Evolutionary conservation across 2,113 vertebrate species (phyloP), one percentile per base, ranked within the genome.

Genomic region (Micronycteris hirsuta): DNA sequence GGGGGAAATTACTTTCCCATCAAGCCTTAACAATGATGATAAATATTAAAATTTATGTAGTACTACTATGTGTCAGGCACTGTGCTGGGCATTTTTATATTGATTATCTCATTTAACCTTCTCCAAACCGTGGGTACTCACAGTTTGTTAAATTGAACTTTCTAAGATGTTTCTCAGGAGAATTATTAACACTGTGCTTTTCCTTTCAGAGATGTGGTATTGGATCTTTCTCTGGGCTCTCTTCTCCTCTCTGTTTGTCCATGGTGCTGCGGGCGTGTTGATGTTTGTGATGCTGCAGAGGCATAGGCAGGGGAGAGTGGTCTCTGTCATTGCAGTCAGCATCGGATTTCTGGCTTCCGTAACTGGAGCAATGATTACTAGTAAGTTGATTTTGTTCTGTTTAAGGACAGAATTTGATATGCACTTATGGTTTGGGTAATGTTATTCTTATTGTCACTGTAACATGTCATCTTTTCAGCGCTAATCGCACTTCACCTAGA

Each of bases 221-320:
- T 99, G 99, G 99, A 99, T 99, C 97, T 99, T 99, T 98, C 99
- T 99, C 89, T 99, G 99, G 99, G 99, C 99, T 96, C 99, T 99
- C 97, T 99, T 99, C 99, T 99, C 99, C 90, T 99, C 99, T 83
- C 99, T 99, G 97, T 99, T 99, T 91, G 98, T 99, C 97, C 99
- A 99, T 91, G 99, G 99, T 93, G 99, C 99, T 85, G 98, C 99
- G 82, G 99, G 99, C 91, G 98, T 99, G 77, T 98, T 99, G 97
- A 99, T 99, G 99, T 99, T 99, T 94, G 99, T 99, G 95, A 99
- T 99, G 99, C 98, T 99, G 96, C 99, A 99, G 99, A 99, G 99
- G 92, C 99, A 99, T 98, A 99, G 99, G 97, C 98, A 99, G 81
- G 99, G 99, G 12, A 99, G 99, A 93, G 98, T 99, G 96, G 99